Evolutionary conservation across 2,113 vertebrate genomes (phyloP), one percentile per base, ranked within the genome.

Genomic region (Cheirogaleus medius): DNA sequence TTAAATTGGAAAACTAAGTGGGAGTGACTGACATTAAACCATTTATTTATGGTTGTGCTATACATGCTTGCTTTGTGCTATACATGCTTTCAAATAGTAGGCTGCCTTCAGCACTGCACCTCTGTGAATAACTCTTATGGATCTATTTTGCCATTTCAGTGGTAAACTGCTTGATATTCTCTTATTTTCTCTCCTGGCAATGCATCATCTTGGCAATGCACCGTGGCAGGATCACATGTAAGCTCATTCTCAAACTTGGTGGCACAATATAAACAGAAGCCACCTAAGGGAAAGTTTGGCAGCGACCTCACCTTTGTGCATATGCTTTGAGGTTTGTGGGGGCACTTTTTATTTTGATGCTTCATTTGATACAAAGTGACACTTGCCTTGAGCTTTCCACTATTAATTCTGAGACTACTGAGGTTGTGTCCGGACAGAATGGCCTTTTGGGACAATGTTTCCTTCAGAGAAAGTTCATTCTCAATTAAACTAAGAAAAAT

Each of bases 341-440:
- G 21, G 6, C 42, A 63, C 44, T 66, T 69, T 90, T 73, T 32
- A 17, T 56, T 91, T 78, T 18, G 8, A 25, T 87, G 49, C 6
- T 58, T 20, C 27, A 81, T 90, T 86, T 91, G 34, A 87, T 91
- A 83, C 17, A 27, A 91, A 86, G 39, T 97, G 68, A 74, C 88
- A 71, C 68, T 97, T 91, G 82, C 74, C 73, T 94, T 82, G 39
- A 97, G 58, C 68, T 69, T 88, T 54, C 17, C 54, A 44, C 14
- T 10, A 17, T 8, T 92, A 34, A 52, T 71, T 29, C 20, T 58
- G 42, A 74, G 52, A 49, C 11, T 42, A 69, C 15, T 3, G 23
- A 39, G 15, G 20, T 44, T 52, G 20, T 42, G 64, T 52, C 25
- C 32, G 54, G 29, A 20, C 3, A 44, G 29, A 89, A 52, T 20